A percentile compares a stretch with the other conserved stretches of the same genome.
Conservation (phyloP, 23 tunicate genomes). For the Phallusia fumigata region DNA sequence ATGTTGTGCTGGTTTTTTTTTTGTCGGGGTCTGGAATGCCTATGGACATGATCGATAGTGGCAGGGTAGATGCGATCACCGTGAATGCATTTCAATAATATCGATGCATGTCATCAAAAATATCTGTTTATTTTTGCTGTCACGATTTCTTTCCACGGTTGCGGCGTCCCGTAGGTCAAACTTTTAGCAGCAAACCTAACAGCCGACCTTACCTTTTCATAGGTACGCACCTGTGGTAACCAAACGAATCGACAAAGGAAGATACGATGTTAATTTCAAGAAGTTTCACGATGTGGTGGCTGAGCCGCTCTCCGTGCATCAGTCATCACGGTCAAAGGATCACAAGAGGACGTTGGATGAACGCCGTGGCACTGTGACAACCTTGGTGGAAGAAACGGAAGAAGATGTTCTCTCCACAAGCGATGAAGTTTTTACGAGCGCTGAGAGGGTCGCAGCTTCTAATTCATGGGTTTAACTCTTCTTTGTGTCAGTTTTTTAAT, state of each 20-base stretch:
- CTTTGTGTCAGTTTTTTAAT: not conserved
- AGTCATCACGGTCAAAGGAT: not conserved
- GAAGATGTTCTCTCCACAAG: conserved; percentile 30
- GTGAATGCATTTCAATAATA: not conserved
- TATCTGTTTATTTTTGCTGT: not conserved
- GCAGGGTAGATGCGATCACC: not conserved
- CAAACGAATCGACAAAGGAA: conserved; percentile 16
- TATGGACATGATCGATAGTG: not conserved
- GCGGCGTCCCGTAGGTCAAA: not conserved
- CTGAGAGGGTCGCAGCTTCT: not conserved
- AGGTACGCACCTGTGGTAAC: conserved; percentile 32
- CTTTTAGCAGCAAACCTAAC: not conserved
- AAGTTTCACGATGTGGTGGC: conserved; percentile 31
- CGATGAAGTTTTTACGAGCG: conserved; percentile 34
- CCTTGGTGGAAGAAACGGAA: conserved; percentile 47
- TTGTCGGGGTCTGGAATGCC: not conserved
- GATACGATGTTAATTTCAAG: conserved; percentile 50
- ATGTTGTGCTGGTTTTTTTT: not conserved
- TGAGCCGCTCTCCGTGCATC: conserved; percentile 22
- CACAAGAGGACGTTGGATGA: not conserved
- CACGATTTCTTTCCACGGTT: not conserved
- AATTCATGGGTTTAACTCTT: not conserved
- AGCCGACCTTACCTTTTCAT: not conserved
- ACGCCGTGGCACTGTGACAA: conserved; percentile 7
- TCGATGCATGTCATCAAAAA: not conserved